Base-by-base conservation (phyloP, 1,140 invertebrate genomes). In the Leucophenga varia region DNA sequence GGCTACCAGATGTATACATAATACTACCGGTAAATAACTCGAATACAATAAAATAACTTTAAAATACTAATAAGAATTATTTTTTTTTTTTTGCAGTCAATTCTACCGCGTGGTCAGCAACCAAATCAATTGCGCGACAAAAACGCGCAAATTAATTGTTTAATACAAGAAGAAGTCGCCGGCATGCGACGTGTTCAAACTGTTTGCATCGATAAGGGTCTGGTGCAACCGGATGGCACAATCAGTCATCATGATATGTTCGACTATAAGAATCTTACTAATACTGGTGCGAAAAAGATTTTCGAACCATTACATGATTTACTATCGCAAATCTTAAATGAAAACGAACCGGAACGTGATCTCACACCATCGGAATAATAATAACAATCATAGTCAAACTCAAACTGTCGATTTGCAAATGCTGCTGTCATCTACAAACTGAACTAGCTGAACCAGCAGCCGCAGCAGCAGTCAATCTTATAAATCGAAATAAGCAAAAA, bases 181-280 rank as follows among this genome's bases (percentile, higher is more conserved):
- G 67, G 64, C 5, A 75, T 88, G 35, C 67, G 78, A 30, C 79
- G 77, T 41, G 81, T 86, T 16, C 87, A 88, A 76, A 79, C 87
- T 43, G 81, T 90, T 32, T 75, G 78, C 48, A 87, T 89, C 54
- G 88, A 90, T 63, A 85, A 88, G 60, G 85, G 85, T 18, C 82
- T 90, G 56, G 81, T 93, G 28, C 84, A 88, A 61, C 79, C 79
- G 31, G 88, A 91, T 76, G 89, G 87, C 7, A 84, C 81, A 17
- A 91, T 95, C 44, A 88, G 85, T 69, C 87, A 90, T 67, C 85
- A 86, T 63, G 91, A 94, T 70, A 90, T 95, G 88, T 74, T 74
- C 64, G 93, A 95, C 76, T 95, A 92, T 76, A 80, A 93, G 20
- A 87, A 93, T 68, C 80, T 92, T 22, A 92, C 89, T 2, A 86